A percentile compares a stretch with the other conserved stretches of the same genome.
Evolutionary conservation across 2,797 vertebrate genomes (phyloP).

Genomic region (Siniperca obscura): DNA sequence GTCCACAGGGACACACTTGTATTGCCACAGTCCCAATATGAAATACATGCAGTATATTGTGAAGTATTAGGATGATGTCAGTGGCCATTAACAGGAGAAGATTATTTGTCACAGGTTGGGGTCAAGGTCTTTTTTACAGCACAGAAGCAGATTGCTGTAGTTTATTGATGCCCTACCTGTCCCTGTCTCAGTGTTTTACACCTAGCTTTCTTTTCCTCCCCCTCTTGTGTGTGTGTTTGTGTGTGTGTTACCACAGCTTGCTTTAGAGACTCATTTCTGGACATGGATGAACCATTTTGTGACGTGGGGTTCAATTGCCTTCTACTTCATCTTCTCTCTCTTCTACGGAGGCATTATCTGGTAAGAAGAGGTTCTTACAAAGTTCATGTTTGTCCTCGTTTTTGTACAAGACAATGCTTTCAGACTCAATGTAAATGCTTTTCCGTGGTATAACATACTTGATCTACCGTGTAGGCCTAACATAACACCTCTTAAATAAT

Average conservation of each 20-base stretch:
- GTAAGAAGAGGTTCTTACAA: conserved; percentile 79
- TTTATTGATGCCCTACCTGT: conserved; percentile 38
- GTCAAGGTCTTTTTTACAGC: conserved; percentile 46
- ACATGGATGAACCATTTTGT: conserved; percentile 99
- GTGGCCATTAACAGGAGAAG: conserved; percentile 25
- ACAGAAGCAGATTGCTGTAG: conserved; percentile 25
- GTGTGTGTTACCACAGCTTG: conserved; percentile 85
- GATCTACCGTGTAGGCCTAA: neutral
- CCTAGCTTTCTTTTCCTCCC: neutral
- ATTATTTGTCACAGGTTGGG: conserved; percentile 38
- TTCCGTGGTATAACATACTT: neutral
- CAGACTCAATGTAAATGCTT: neutral
- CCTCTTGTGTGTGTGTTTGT: conserved; percentile 12
- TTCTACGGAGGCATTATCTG: conserved; percentile 99
- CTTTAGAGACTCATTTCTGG: conserved; percentile 98
- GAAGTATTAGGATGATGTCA: conserved; percentile 58
- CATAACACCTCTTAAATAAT: neutral
- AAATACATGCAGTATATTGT: conserved; percentile 28
- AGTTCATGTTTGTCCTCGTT: neutral
- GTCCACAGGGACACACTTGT: conserved; percentile 18
- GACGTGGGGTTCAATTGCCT: conserved; percentile 97
- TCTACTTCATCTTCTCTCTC: conserved; percentile 98
- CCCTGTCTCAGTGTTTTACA: conserved; percentile 38
- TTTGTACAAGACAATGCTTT: neutral
- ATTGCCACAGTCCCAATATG: conserved; percentile 2